These are phyloP conservation scores for Osmerus eperlanus DNA, from an alignment of 2,113 vertebrate species.

Conservation along the genomic window DNA sequence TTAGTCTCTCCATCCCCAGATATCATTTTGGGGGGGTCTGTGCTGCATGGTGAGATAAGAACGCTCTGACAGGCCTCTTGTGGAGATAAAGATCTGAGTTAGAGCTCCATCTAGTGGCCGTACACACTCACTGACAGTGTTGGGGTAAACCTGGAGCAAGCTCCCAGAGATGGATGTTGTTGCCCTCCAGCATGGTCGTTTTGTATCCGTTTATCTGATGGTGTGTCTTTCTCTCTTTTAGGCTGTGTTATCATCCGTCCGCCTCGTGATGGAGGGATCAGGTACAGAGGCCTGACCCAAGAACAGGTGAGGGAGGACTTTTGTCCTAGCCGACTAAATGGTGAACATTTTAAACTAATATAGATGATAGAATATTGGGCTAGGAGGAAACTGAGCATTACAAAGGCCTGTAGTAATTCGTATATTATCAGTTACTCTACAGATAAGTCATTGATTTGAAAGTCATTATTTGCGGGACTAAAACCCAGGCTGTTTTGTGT, in stretches of 20 bases:
- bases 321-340: too few relatives aligned
- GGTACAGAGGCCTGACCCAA: slow-evolving; percentile 84
- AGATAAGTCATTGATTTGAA: too few relatives aligned
- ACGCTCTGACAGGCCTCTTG: too few relatives aligned
- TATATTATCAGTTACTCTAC: too few relatives aligned
- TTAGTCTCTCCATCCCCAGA: background rate
- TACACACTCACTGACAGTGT: background rate
- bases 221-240: slow-evolving; percentile 32
- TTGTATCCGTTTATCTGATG: background rate
- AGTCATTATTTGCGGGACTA: too few relatives aligned
- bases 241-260: slow-evolving; percentile 86
- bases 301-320: slow-evolving; percentile 71
- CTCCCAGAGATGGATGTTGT: background rate
- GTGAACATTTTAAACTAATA: too few relatives aligned
- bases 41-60: too few relatives aligned
- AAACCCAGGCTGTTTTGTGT: background rate
- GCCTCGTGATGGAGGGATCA: slow-evolving; percentile 83
- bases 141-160: too few relatives aligned
- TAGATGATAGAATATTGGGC: too few relatives aligned
- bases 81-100: background rate
- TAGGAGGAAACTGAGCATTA: too few relatives aligned
- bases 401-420: too few relatives aligned
- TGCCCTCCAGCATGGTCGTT: background rate
- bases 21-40: too few relatives aligned
- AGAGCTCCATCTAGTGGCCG: slow-evolving; percentile 22